phyloP scores from a whole-genome alignment of 1,140 invertebrate genomes.

The honey bee (Apis mellifera) region DNA sequence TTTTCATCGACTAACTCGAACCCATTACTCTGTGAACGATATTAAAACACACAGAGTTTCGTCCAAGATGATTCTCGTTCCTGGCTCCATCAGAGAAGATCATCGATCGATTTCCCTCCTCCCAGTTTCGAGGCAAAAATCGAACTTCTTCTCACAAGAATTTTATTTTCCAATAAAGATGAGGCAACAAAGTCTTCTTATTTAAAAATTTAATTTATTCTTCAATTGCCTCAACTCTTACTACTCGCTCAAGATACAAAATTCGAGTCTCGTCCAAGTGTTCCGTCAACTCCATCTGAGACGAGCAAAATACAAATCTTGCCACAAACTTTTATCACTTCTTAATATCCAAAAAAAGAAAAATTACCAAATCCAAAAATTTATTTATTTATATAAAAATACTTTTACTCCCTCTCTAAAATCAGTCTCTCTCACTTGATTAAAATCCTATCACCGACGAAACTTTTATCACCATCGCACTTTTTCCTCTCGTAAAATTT shows the following conservation, averaged over 20 bases:
- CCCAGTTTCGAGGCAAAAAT: too few relatives aligned
- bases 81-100: background rate
- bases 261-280: background rate
- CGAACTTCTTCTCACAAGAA: too few relatives aligned
- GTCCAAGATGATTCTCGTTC: background rate
- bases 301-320: background rate
- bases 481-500: background rate
- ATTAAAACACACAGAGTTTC: slow-evolving; percentile 5
- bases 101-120: too few relatives aligned
- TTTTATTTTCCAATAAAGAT: too few relatives aligned
- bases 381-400: background rate
- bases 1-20: slow-evolving; percentile 37
- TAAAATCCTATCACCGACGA: background rate
- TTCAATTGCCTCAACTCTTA: background rate
- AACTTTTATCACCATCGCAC: slow-evolving; percentile 5
- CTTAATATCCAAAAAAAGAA: too few relatives aligned
- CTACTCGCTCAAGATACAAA: background rate
- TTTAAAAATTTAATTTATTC: too few relatives aligned
- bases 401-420: background rate
- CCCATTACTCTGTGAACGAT: background rate
- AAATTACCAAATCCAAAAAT: too few relatives aligned
- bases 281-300: background rate
- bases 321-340: too few relatives aligned
- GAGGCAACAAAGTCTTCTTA: too few relatives aligned
- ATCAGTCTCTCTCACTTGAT: background rate